A percentile compares a stretch with the other conserved stretches of the same genome.
Evolutionary conservation across 2,888 invertebrate species (phyloP).

Genomic region (Dendrolimus pini): DNA sequence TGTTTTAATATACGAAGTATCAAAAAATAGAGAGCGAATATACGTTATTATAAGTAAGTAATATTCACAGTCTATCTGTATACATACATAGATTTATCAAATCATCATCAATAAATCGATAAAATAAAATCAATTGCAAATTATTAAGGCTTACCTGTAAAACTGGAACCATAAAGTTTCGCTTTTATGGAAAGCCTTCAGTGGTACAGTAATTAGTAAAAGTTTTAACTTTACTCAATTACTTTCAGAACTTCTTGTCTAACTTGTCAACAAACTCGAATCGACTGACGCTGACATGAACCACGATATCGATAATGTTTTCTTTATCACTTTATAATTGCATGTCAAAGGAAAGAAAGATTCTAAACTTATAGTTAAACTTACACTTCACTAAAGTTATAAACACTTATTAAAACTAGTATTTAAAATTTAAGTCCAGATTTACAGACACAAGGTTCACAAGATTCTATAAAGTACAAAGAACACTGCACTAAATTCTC

Average conservation of each 20-base stretch:
- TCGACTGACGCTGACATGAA: slow-evolving; percentile 30
- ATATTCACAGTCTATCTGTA: too few species aligned
- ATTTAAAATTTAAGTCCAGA: slow-evolving; percentile 18
- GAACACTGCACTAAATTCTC: slow-evolving; percentile 57
- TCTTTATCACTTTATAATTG: slow-evolving; percentile 41
- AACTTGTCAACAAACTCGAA: slow-evolving; percentile 38
- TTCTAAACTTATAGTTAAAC: slow-evolving; percentile 27
- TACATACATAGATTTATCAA: too few species aligned
- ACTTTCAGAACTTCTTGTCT: slow-evolving; percentile 27
- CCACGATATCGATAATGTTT: slow-evolving; percentile 40
- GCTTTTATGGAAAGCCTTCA: not conserved
- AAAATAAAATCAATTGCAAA: slow-evolving; percentile 1
- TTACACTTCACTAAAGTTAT: slow-evolving; percentile 54
- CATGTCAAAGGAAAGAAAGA: slow-evolving; percentile 5
- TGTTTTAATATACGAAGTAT: too few species aligned
- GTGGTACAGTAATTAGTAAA: slow-evolving; percentile 23
- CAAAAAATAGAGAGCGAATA: too few species aligned
- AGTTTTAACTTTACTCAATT: slow-evolving; percentile 37
- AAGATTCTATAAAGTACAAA: slow-evolving; percentile 32
- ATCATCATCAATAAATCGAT: too few species aligned
- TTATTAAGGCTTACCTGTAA: slow-evolving; percentile 26
- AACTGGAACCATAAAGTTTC: slow-evolving; percentile 26
- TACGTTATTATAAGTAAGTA: too few species aligned
- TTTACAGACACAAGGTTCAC: slow-evolving; percentile 25
- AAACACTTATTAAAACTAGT: slow-evolving; percentile 16